Base-by-base conservation (phyloP, 2,888 invertebrate genomes). In the Xestobium rufovillosum region DNA sequence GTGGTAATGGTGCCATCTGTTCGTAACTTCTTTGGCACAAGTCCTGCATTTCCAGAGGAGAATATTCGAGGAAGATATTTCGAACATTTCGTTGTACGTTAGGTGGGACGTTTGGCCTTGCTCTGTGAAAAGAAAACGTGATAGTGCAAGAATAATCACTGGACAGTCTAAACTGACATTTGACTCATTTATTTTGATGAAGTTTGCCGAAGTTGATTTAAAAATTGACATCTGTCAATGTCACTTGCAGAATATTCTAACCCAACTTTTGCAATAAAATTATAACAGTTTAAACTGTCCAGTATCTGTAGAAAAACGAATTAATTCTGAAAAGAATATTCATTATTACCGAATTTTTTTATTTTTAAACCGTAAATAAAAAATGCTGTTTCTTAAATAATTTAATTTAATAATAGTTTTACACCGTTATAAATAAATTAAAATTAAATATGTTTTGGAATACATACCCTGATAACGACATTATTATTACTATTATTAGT, bases 1-100 rank as follows among this genome's bases (percentile, higher is more conserved):
- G 68, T 86, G 85, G 72, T 77, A 85, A 70, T 87, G 86, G 67
- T 87, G 86, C 86, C 86, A 87, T 68, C 85, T 75, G 70, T 86
- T 87, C 65, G 85, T 83, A 48, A 85, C 85, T 71, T 85, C 81
- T 71, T 86, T 87, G 65, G 83, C 82, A 70, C 86, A 86, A 23
- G 80, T 77, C 61, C 80, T 80, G 69, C 86, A 86, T 61, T 78
- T 78, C 83, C 85, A 86, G 61, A 83, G 73, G 48, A 82, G 75
- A 35, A 81, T 75, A 53, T 78, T 81, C 44, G 77, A 72, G 41
- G 80, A 73, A 54, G 80, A 79, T 56, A 77, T 79, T 43, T 65
- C 65, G 68, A 86, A 86, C 84, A 85, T 84, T 70, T 82, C 82
- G 70, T 84, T 83, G 75, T 86, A 86, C 52, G 83, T 78, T 68